A percentile compares a stretch with the other conserved stretches of the same genome.
These are phyloP conservation scores for Trogon surrucura DNA, from an alignment of 2,113 vertebrate genomes.

Conservation along the genomic window DNA sequence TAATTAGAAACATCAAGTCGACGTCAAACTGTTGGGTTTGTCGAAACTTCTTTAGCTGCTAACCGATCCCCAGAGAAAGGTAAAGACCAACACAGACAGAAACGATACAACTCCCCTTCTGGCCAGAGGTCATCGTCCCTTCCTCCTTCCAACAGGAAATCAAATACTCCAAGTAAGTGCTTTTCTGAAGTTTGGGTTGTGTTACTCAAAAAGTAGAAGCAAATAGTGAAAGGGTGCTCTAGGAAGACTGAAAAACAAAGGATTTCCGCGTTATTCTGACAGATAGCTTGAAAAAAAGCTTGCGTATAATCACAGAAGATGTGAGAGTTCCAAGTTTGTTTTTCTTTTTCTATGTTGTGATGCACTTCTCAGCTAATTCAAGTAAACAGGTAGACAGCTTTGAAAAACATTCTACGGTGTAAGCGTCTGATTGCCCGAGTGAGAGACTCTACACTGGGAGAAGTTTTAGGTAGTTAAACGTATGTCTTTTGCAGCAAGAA, in stretches of 20 bases:
- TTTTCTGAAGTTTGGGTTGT: not conserved
- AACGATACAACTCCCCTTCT: slow-evolving; percentile 81
- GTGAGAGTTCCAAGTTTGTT: not conserved
- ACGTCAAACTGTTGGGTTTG: slow-evolving; percentile 80
- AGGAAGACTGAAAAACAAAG: not conserved
- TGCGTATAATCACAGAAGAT: not conserved
- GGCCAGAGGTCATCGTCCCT: slow-evolving; percentile 90
- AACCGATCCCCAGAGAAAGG: slow-evolving; percentile 76
- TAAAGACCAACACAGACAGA: slow-evolving; percentile 77
- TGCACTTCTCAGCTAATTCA: not conserved
- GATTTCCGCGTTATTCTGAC: not conserved
- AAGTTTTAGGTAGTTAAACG: not conserved
- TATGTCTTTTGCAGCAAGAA: slow-evolving; percentile 81
- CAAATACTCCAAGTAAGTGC: slow-evolving; percentile 83
- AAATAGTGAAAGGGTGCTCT: not conserved
- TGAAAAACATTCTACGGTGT: not conserved
- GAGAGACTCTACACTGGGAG: not conserved
- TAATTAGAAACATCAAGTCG: slow-evolving; percentile 76
- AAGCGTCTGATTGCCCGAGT: not conserved
- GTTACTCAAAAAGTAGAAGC: not conserved
- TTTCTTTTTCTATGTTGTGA: not conserved
- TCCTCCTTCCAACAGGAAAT: slow-evolving; percentile 85
- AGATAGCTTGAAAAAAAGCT: not conserved
- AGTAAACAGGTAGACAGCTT: not conserved
- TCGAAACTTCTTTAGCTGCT: slow-evolving; percentile 69